phyloP scores from a whole-genome alignment of 2,888 invertebrate species.

The Apodemia zela region DNA sequence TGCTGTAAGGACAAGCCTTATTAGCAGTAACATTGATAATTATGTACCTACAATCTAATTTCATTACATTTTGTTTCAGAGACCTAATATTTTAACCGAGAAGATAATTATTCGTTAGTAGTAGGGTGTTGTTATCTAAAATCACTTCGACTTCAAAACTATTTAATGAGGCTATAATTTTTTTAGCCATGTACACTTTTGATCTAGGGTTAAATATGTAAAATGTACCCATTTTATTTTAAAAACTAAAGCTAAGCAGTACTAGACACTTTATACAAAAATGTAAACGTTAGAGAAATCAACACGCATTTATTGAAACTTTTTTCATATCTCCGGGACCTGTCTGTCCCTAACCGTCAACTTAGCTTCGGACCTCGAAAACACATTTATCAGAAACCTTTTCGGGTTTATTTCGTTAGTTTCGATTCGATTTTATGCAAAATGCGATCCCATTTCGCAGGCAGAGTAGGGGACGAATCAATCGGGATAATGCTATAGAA shows the following conservation, averaged over 20 bases:
- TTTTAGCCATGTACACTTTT: too few relatives aligned
- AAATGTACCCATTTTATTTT: neutral
- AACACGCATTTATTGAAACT: conserved; percentile 14
- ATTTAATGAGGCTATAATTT: too few relatives aligned
- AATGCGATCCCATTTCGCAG: conserved; percentile 69
- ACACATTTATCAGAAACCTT: conserved; percentile 42
- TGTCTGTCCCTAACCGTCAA: conserved; percentile 25
- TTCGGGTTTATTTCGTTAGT: conserved; percentile 65
- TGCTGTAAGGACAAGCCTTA: too few relatives aligned
- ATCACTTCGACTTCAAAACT: too few relatives aligned
- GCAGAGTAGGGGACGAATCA: conserved; percentile 51
- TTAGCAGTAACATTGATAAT: too few relatives aligned
- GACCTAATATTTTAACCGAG: too few relatives aligned
- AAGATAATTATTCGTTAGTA: too few relatives aligned
- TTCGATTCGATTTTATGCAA: conserved; percentile 74
- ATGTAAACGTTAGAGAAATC: neutral
- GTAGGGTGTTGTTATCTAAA: too few relatives aligned
- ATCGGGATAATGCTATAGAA: conserved; percentile 71
- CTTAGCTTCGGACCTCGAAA: conserved; percentile 26
- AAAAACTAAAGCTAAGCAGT: neutral
- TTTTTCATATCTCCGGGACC: conserved; percentile 26
- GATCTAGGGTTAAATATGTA: neutral
- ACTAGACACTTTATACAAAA: neutral
- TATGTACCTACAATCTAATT: too few relatives aligned
- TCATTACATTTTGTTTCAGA: too few relatives aligned